Evolutionary conservation across 2,888 invertebrate species (phyloP), one percentile per base, ranked within the genome.

Genomic region (Drosophila prolongata): DNA sequence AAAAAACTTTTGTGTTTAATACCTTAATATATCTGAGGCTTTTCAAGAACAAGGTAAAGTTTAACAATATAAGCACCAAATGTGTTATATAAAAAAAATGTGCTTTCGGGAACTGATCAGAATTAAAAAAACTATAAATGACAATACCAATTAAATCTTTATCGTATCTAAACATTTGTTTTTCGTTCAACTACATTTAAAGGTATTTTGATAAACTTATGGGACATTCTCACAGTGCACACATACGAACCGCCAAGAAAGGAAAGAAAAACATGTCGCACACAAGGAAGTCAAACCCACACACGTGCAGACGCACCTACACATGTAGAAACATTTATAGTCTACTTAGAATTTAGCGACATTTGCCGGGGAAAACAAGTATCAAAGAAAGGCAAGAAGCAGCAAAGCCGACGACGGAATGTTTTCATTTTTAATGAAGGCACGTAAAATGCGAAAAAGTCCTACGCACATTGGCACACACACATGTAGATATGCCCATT

Each of bases 361-460:
- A 79, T 70, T 84, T 80, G 58, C 76, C 61, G 47, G 49, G 34
- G 24, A 46, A 52, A 42, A 38, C 38, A 49, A 24, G 65, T 27
- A 55, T 46, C 54, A 35, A 59, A 54, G 55, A 54, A 52, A 43
- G 49, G 24, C 16, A 72, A 14, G 27, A 49, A 47, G 56, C 38
- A 58, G 34, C 13, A 47, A 49, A 62, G 42, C 19, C 70, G 72
- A 59, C 75, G 79, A 74, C 72, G 72, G 73, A 85, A 87, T 85
- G 89, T 86, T 86, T 89, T 87, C 85, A 89, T 86, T 89, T 86
- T 86, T 86, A 86, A 86, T 86, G 85, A 89, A 89, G 89, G 89
- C 85, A 86, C 85, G 85, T 86, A 86, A 89, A 89, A 86, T 87
- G 82, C 80, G 87, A 87, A 85, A 85, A 81, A 87, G 69, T 85